Conservation (phyloP, 2,113 vertebrate genomes). For the Puma concolor region DNA sequence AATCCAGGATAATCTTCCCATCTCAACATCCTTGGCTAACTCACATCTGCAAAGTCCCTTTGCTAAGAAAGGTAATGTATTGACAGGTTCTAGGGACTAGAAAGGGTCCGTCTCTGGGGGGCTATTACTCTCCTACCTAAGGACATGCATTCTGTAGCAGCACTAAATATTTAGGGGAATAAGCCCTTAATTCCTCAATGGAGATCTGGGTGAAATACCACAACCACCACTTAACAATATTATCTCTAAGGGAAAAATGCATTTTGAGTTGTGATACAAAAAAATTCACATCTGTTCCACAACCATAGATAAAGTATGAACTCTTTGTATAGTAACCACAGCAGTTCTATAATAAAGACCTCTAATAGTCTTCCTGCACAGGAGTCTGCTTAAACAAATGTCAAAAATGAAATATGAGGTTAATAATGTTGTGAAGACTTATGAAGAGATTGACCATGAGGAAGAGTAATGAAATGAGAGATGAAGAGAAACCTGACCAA, state of each 20-base stretch:
- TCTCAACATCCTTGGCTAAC: neutral
- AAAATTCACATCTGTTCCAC: neutral
- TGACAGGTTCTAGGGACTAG: neutral
- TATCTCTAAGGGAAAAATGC: neutral
- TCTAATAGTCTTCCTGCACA: neutral
- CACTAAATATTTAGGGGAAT: neutral
- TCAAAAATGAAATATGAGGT: neutral
- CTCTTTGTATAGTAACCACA: neutral
- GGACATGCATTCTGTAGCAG: neutral
- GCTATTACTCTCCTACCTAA: no score
- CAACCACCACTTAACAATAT: neutral
- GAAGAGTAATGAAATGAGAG: neutral
- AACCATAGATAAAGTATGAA: neutral
- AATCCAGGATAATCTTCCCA: neutral
- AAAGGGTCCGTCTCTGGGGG: neutral
- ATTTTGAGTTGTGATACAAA: neutral
- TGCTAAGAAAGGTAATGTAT: neutral
- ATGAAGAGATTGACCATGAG: neutral
- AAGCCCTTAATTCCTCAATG: neutral
- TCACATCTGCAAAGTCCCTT: neutral
- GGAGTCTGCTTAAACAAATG: neutral
- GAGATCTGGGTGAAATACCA: neutral
- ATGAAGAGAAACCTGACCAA: neutral
- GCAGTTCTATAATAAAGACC: neutral
- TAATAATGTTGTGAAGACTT: neutral